Evolutionary conservation across 2,888 invertebrate genomes (phyloP), one percentile per base, ranked within the genome.

Genomic region (Dryadula phaetusa): DNA sequence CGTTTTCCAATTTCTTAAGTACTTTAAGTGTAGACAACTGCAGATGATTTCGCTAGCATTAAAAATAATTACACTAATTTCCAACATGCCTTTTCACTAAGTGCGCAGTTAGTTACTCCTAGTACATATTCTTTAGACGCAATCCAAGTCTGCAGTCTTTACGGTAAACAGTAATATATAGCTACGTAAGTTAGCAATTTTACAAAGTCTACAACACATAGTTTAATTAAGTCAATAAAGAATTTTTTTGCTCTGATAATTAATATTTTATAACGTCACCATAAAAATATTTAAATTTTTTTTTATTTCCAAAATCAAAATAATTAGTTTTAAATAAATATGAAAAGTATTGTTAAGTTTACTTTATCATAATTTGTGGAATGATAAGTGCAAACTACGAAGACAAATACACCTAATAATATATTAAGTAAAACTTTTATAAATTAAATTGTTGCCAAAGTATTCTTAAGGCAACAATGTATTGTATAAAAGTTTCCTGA

Each of bases 81-180:
- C 56, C 25, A 20, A 66, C 62, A 62, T 66, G 46, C 44, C 47
- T 54, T 54, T 69, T 69, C 62, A 65, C 56, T 56, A 42, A 49
- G 25, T 54, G 49, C 8, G 52, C 8, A 60, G 42, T 34, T 12
- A 60, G 42, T 34, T 49, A 34, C 49, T 47, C 18, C 47, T 16
- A 10, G 34, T 49, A 47, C 47, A 47, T 47, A 22, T n/a, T 47
- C 16, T 62, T 22, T 52, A 32, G 47, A 47, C 22, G 62, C 62
- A 34, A 37, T 60, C 18, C 34, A 62, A 28, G 62, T n/a, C 22
- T 47, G 1, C 34, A 44, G n/a, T 22, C 22, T 47, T 47, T 47
- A 47, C 34, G 47, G 34, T 62, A 16, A 20, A 37, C 16, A 22
- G 34, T 37, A 37, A 49, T 49, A 10, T 22, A 22, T 44, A 18